Evolutionary conservation across 2,797 vertebrate genomes (phyloP).

Genomic region (Gymnothorax reevesii): DNA sequence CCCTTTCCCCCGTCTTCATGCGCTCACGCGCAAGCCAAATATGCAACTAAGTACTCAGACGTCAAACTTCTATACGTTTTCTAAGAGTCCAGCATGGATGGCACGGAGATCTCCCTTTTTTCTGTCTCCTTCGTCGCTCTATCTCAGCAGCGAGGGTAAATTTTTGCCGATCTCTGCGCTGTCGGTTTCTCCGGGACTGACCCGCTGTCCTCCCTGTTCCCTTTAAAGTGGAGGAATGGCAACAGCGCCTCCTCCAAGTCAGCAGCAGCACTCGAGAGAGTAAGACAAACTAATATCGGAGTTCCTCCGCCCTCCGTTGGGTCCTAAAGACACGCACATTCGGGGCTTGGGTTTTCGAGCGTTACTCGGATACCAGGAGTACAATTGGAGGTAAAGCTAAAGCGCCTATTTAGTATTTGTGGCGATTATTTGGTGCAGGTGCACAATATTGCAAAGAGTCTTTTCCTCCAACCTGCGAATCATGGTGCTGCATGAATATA

Average conservation of each 20-base stretch:
- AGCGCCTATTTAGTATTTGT: neutral
- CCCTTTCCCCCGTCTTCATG: conserved; percentile 57
- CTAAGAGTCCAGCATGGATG: conserved; percentile 64
- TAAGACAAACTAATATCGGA: conserved; percentile 71
- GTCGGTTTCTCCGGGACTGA: conserved; percentile 59
- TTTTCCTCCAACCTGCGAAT: too few relatives aligned
- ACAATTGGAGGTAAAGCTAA: conserved; percentile 49
- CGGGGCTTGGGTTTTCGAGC: conserved; percentile 38
- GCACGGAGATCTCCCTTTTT: conserved; percentile 63
- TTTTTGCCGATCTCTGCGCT: conserved; percentile 61
- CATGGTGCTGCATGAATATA: too few relatives aligned
- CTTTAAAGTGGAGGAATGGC: conserved; percentile 76
- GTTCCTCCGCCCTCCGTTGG: conserved; percentile 68
- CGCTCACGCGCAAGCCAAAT: conserved; percentile 46
- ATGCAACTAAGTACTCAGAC: conserved; percentile 46
- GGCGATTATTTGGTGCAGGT: too few relatives aligned
- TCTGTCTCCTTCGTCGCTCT: conserved; percentile 44
- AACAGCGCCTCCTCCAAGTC: conserved; percentile 78
- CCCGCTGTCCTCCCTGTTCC: conserved; percentile 64
- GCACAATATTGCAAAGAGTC: too few relatives aligned
- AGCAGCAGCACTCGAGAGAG: conserved; percentile 75
- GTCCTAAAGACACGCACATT: conserved; percentile 70
- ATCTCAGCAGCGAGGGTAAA: conserved; percentile 58
- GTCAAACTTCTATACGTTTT: conserved; percentile 57
- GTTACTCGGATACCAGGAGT: conserved; percentile 52